Evolutionary conservation across 2,113 vertebrate genomes (phyloP).

Genomic region (Sander vitreus): DNA sequence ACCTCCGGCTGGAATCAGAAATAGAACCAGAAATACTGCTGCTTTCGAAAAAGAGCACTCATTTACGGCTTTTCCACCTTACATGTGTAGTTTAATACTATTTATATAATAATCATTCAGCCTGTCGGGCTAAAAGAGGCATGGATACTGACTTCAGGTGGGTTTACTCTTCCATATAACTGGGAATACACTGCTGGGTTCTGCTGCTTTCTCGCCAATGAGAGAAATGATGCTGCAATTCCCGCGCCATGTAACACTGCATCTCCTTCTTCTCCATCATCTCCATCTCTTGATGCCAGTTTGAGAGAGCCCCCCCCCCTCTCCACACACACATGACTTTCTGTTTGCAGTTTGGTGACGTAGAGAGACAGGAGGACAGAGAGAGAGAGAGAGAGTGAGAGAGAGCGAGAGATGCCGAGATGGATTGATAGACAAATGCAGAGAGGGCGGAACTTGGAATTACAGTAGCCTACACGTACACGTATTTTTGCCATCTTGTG

Average conservation of each 20-base stretch:
- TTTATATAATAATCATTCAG: background rate
- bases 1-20: conserved; percentile 25
- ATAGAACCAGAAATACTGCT: background rate
- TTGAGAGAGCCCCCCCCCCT: conserved; percentile 38
- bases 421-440: conserved; percentile 83
- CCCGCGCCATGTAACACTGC: conserved; percentile 61
- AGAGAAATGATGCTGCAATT: conserved; percentile 59
- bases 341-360: conserved; percentile 82
- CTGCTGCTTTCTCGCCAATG: conserved; percentile 36
- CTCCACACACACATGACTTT: conserved; percentile 71
- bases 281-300: conserved; percentile 67
- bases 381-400: conserved; percentile 43
- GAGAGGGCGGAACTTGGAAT: conserved; percentile 81
- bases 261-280: conserved; percentile 75
- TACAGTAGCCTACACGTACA: conserved; percentile 53
- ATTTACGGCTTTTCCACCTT: background rate
- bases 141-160: conserved; percentile 25
- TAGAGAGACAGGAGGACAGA: conserved; percentile 67
- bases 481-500: conserved; percentile 74
- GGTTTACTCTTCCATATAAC: background rate
- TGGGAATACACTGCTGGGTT: conserved; percentile 3
- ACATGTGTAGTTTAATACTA: background rate
- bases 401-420: conserved; percentile 71
- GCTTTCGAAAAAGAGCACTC: background rate
- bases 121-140: background rate